These are phyloP conservation scores for Diabrotica balteata DNA, from an alignment of 2,888 invertebrate genomes.

Conservation along the genomic window DNA sequence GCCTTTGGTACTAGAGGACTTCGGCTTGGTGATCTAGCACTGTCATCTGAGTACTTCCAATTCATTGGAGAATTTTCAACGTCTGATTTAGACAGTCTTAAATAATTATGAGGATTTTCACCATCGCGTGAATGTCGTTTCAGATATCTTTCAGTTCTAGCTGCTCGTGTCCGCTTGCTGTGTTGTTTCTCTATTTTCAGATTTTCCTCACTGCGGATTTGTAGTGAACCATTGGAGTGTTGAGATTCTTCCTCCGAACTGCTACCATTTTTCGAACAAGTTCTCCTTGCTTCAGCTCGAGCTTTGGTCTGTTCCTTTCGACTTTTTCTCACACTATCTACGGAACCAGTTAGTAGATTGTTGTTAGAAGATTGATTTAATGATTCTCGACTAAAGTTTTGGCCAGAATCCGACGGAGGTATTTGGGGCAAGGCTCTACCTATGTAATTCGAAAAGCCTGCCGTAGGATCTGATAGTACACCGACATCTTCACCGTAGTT, in stretches of 20 bases:
- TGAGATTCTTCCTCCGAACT: constrained; percentile 77
- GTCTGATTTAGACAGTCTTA: constrained; percentile 53
- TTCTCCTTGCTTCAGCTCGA: constrained; percentile 71
- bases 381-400: constrained; percentile 45
- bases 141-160: constrained; percentile 81
- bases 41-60: constrained; percentile 45
- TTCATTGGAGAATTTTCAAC: constrained; percentile 46
- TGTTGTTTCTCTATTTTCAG: constrained; percentile 63
- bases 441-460: constrained; percentile 48
- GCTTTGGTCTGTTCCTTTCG: constrained; percentile 71
- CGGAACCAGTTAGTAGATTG: constrained; percentile 58
- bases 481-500: constrained; percentile 61
- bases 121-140: constrained; percentile 78
- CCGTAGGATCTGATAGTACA: constrained; percentile 67
- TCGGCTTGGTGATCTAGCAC: constrained; percentile 49
- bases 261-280: constrained; percentile 67
- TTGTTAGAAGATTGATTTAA: constrained; percentile 45
- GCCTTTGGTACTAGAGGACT: constrained; percentile 48
- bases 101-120: constrained; percentile 61
- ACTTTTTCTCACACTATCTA: constrained; percentile 64
- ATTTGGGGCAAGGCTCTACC: constrained; percentile 47
- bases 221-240: constrained; percentile 72
- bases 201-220: constrained; percentile 75
- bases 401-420: constrained; percentile 52
- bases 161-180: constrained; percentile 73